These are phyloP conservation scores for Drosophila erecta DNA, from an alignment of 1,140 invertebrate species.

Conservation along the genomic window DNA sequence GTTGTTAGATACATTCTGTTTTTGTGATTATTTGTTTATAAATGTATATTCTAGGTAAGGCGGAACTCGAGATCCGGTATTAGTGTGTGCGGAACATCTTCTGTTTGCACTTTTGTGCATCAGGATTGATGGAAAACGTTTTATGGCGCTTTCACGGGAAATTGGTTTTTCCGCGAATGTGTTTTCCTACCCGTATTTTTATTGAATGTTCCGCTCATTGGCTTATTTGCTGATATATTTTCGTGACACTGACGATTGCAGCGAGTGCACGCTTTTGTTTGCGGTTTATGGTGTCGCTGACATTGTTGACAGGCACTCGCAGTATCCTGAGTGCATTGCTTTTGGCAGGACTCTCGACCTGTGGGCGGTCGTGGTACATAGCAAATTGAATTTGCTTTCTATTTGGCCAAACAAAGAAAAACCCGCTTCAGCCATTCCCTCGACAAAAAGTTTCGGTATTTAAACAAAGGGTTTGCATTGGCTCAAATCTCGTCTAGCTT, in stretches of 20 bases:
- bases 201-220: conserved; percentile 30
- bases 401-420: conserved; percentile 8
- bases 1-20: too few species aligned
- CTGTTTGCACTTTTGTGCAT: conserved; percentile 15
- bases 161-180: conserved; percentile 29
- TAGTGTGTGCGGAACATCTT: conserved; percentile 7
- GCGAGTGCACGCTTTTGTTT: conserved; percentile 12
- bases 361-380: conserved; percentile 13
- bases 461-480: background rate
- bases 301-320: conserved; percentile 23
- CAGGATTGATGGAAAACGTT: conserved; percentile 22
- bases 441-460: background rate
- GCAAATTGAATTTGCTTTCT: conserved; percentile 23
- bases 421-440: conserved; percentile 2
- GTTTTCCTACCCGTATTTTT: conserved; percentile 9
- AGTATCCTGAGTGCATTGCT: conserved; percentile 15
- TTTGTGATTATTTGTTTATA: background rate
- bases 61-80: background rate
- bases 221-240: conserved; percentile 33
- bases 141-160: conserved; percentile 25
- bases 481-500: background rate
- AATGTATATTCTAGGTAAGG: background rate
- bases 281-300: conserved; percentile 23
- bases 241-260: conserved; percentile 36
- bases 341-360: conserved; percentile 16